Conservation (phyloP, 2,113 vertebrate species). For the Sebastes fasciatus region DNA sequence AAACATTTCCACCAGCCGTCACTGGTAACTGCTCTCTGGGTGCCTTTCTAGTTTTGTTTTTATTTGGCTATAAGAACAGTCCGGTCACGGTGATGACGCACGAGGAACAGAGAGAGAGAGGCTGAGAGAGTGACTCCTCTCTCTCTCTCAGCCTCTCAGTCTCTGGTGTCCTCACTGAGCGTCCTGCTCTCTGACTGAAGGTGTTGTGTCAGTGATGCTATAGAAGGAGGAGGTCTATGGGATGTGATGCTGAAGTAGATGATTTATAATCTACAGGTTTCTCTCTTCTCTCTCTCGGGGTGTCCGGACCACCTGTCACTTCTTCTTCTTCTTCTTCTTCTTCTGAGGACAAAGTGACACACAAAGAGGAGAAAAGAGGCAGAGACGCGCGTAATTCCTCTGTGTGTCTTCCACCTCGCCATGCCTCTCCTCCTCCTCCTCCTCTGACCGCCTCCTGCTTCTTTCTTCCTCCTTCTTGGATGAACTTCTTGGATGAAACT, state of each 20-base stretch:
- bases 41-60: background rate
- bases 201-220: background rate
- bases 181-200: constrained; percentile 20
- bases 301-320: constrained; percentile 9
- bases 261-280: background rate
- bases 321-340: background rate
- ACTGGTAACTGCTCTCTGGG: background rate
- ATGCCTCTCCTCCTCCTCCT: constrained; percentile 34
- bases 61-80: background rate
- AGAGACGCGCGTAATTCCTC: constrained; percentile 47
- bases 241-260: constrained; percentile 17
- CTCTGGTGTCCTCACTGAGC: background rate
- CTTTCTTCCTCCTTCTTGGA: constrained; percentile 30
- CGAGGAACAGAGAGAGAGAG: background rate
- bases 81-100: constrained; percentile 57
- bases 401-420: constrained; percentile 44
- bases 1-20: too few relatives aligned
- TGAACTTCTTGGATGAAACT: constrained; percentile 57
- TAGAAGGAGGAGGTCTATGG: background rate
- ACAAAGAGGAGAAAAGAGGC: background rate
- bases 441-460: background rate
- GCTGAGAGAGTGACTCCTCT: background rate
- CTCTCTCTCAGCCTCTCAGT: background rate
- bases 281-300: background rate
- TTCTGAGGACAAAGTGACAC: constrained; percentile 26